Evolutionary conservation across 2,113 vertebrate genomes (phyloP).

Genomic region (Phalacrocorax aristotelis): DNA sequence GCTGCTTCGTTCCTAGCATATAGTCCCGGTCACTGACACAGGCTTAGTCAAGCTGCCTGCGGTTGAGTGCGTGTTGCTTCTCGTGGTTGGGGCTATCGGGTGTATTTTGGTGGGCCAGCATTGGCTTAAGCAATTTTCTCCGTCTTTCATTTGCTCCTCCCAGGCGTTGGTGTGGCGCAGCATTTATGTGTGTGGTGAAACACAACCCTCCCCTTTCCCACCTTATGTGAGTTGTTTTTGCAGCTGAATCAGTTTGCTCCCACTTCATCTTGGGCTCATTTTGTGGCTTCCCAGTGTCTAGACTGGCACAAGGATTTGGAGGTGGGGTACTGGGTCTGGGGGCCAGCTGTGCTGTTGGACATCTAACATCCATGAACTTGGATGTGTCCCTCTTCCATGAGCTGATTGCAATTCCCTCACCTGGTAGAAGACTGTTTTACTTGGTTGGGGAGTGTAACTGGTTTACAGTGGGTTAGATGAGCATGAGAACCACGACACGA

Average conservation of each 20-base stretch:
- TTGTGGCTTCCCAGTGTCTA: not conserved
- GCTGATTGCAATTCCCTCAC: not conserved
- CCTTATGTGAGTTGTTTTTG: not conserved
- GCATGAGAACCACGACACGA: not conserved
- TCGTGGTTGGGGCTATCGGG: rapidly evolving
- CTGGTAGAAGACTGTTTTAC: not conserved
- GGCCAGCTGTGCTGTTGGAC: not conserved
- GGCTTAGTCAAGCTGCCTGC: not conserved
- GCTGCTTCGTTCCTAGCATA: rapidly evolving
- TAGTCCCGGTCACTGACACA: rapidly evolving
- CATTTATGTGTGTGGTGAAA: not conserved
- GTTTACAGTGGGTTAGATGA: rapidly evolving
- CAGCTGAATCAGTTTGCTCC: not conserved
- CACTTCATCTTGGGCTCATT: rapidly evolving
- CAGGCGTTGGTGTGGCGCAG: rapidly evolving
- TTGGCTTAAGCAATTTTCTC: not conserved
- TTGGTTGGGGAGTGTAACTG: too few relatives aligned
- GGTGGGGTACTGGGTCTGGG: not conserved
- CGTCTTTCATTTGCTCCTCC: not conserved
- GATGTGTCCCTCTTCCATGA: not conserved
- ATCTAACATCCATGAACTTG: rapidly evolving
- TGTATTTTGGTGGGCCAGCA: not conserved
- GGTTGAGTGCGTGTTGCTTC: rapidly evolving
- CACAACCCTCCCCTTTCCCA: not conserved
- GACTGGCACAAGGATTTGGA: not conserved